Evolutionary conservation across 2,797 vertebrate species (phyloP).

Genomic region (Arremon aurantiirostris): DNA sequence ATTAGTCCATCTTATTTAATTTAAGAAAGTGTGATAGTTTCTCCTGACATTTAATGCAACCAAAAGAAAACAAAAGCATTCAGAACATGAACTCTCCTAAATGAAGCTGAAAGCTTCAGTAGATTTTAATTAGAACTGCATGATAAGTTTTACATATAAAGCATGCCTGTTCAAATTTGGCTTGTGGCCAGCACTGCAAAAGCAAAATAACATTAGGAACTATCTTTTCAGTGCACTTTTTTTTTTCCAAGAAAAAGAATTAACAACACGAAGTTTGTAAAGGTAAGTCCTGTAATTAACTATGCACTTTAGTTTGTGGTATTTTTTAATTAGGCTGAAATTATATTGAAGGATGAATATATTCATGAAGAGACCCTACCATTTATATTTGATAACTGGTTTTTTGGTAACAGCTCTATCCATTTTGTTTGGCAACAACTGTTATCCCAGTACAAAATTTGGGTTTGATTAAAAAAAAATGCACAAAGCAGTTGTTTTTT

Average conservation of each 20-base stretch:
- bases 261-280: neutral
- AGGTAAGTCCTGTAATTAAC: neutral
- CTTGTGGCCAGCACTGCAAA: constrained; percentile 9
- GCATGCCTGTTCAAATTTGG: constrained; percentile 23
- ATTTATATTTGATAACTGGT: neutral
- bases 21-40: neutral
- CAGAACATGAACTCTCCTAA: constrained; percentile 34
- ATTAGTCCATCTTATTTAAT: neutral
- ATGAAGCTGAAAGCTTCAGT: constrained; percentile 50
- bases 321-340: neutral
- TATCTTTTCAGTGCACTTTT: neutral
- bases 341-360: neutral
- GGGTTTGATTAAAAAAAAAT: neutral
- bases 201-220: constrained; percentile 6
- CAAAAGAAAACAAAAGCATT: neutral
- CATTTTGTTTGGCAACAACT: neutral
- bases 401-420: neutral
- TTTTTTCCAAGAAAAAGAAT: neutral
- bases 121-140: constrained; percentile 67
- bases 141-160: constrained; percentile 33
- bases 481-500: neutral
- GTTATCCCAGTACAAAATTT: neutral
- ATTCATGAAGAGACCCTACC: neutral
- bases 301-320: neutral
- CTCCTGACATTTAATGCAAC: neutral